phyloP scores from a whole-genome alignment of 1,140 invertebrate genomes.

The Hesperophylax magnus region DNA sequence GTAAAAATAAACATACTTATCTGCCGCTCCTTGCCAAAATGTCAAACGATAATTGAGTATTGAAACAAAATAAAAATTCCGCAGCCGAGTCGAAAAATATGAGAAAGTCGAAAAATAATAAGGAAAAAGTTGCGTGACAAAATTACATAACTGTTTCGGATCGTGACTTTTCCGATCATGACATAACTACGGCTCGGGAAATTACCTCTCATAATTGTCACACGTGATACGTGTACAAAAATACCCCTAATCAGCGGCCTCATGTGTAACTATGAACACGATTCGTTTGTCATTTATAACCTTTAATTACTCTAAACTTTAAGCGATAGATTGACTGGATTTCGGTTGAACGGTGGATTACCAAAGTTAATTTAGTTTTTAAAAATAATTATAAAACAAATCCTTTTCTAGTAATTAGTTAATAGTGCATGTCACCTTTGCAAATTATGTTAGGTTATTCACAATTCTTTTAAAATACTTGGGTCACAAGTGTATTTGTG shows the following conservation, averaged over 20 bases:
- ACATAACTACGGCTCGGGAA: conserved; percentile 2
- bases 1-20: no score
- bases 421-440: no score
- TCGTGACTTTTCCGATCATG: conserved; percentile 21
- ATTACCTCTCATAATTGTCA: conserved; percentile 30
- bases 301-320: neutral
- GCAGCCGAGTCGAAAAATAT: neutral
- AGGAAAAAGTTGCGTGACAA: conserved; percentile 9
- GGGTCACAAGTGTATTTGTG: no score
- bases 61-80: conserved; percentile 9
- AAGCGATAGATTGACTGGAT: no score
- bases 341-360: no score
- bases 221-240: conserved; percentile 5
- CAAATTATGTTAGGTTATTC: no score
- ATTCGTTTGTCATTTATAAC: neutral
- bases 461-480: no score
- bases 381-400: no score
- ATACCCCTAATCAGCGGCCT: neutral
- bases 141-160: neutral
- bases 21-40: conserved; percentile 2
- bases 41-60: conserved; percentile 11
- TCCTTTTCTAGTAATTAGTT: no score
- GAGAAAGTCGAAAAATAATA: neutral
- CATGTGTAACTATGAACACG: neutral
- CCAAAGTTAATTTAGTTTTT: no score